Base-by-base conservation (phyloP, 2,888 invertebrate genomes). In the Teleogryllus oceanicus region DNA sequence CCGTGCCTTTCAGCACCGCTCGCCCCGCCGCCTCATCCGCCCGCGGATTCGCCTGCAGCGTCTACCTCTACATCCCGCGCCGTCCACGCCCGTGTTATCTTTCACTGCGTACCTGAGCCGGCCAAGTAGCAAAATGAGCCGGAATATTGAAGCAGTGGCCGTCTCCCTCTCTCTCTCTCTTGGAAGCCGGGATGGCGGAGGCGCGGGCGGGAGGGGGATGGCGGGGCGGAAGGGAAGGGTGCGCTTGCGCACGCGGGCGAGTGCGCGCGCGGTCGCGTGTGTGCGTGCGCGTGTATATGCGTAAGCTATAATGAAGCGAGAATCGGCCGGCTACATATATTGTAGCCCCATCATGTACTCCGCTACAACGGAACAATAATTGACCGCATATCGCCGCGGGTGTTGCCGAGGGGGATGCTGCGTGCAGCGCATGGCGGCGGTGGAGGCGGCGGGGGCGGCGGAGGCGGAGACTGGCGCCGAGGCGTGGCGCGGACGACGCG, bases 351-450 rank as follows among this genome's bases (percentile, higher is more conserved):
- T 62, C 62, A 62, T 62, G 62, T 62, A 62, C 16, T 16, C 62
- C n/a, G 62, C 62, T 62, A 16, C 62, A 62, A 62, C 16, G 79
- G 77, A 77, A 80, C 80, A 80, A 80, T 80, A 79, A 80, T 80
- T 80, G 79, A 79, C 80, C 76, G 51, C 79, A 76, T 21, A 76
- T 77, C 37, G 51, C 79, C 77, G 12, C 50, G 51, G 76, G 79
- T 16, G 62, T 8, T 3, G n/a, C 62, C 62, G 62, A 13, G 62
- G 62, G 62, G 62, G n/a, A 62, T 18, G 62, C 16, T 62, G 62
- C 62, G 16, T 62, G 62, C 62, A 62, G 62, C 62, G 13, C 62
- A n/a, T 37, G 62, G 62, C 62, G 13, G 62, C 62, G 62, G 62
- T 11, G 62, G 62, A 3, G 62, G 62, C n/a, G 62, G 62, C 37